These are phyloP conservation scores for Eciton burchellii DNA, from an alignment of 1,140 invertebrate species.

Conservation along the genomic window DNA sequence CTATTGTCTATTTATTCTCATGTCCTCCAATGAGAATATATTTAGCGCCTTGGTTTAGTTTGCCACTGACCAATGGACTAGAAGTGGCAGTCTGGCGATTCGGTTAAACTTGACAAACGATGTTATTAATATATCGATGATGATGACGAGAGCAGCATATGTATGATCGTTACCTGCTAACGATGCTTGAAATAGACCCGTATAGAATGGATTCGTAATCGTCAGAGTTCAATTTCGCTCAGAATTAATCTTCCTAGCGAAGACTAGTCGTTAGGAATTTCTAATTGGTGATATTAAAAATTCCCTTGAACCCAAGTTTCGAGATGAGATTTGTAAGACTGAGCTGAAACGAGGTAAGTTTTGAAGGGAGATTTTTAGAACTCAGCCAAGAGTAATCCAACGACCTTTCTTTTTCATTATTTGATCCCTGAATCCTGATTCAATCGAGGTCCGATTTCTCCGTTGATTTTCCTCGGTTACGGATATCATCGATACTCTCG, in stretches of 20 bases:
- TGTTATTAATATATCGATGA: conserved; percentile 39
- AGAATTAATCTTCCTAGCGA: neutral
- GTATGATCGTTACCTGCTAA: neutral
- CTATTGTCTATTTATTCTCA: conserved; percentile 39
- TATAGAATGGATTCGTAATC: neutral
- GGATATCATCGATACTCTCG: neutral
- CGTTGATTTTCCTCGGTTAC: neutral
- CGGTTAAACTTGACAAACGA: conserved; percentile 47
- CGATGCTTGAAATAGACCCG: conserved; percentile 3
- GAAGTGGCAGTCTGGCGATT: conserved; percentile 39
- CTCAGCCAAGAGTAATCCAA: neutral
- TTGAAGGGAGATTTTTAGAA: neutral
- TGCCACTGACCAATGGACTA: conserved; percentile 37
- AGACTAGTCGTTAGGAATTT: neutral
- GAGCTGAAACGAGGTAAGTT: too few relatives aligned
- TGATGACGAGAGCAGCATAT: conserved; percentile 23
- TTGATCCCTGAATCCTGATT: neutral
- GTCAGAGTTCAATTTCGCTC: neutral
- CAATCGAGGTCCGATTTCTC: neutral
- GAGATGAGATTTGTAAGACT: too few relatives aligned
- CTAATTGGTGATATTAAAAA: neutral
- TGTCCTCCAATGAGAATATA: conserved; percentile 17
- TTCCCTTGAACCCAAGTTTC: neutral
- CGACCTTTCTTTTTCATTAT: neutral
- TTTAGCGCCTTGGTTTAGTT: conserved; percentile 34